phyloP scores from a whole-genome alignment of 2,888 invertebrate species.

The Tethea ocularis region DNA sequence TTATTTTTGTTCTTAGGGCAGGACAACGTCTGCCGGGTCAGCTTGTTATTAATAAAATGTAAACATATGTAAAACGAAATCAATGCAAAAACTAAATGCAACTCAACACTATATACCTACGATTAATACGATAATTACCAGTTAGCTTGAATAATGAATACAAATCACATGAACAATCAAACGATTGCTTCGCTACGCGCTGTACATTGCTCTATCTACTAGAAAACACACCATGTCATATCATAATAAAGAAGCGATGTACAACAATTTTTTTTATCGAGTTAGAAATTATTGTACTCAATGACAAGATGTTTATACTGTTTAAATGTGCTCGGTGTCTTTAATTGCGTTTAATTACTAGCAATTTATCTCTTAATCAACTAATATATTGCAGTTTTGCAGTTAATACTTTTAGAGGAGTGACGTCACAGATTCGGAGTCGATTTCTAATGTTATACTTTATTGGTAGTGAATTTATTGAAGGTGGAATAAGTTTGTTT shows the following conservation, averaged over 20 bases:
- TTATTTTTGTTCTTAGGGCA: too few relatives aligned
- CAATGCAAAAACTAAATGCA: constrained; percentile 45
- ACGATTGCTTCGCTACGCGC: constrained; percentile 14
- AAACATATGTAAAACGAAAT: constrained; percentile 38
- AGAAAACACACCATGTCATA: neutral
- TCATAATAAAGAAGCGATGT: neutral
- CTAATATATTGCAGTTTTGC: neutral
- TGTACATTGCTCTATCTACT: constrained; percentile 4
- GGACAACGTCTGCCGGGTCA: too few relatives aligned
- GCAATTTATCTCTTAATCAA: constrained; percentile 22
- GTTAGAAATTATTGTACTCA: too few relatives aligned
- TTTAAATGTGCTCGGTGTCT: constrained; percentile 34
- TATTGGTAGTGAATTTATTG: neutral
- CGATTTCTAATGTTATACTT: constrained; percentile 1
- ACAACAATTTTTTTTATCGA: neutral
- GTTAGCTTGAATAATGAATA: constrained; percentile 55
- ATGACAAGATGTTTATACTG: neutral
- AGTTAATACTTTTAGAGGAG: neutral
- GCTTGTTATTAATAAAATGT: constrained; percentile 19
- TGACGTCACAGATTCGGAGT: neutral
- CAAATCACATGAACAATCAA: constrained; percentile 42
- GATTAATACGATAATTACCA: constrained; percentile 59
- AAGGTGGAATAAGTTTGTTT: neutral
- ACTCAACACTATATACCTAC: constrained; percentile 46
- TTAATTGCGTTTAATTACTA: constrained; percentile 42